Evolutionary conservation across 2,888 invertebrate species (phyloP).

Genomic region (Diaphora mendica): DNA sequence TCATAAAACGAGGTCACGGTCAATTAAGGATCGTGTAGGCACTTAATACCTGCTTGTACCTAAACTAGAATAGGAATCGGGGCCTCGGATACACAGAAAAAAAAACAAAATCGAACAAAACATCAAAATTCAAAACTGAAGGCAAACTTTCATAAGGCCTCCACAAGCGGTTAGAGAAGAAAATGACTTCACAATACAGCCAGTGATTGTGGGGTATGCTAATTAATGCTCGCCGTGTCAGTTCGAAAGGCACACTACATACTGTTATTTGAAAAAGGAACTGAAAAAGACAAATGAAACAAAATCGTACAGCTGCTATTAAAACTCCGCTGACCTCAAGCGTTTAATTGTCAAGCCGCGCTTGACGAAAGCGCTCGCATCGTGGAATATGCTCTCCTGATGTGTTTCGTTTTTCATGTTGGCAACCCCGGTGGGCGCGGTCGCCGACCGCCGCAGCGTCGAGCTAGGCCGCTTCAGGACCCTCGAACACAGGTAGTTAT

Average conservation of each 20-base stretch:
- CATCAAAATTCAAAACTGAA: slow-evolving; percentile 40
- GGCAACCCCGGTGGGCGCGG: slow-evolving; percentile 76
- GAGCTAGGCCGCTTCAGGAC: slow-evolving; percentile 68
- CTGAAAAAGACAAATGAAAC: slow-evolving; percentile 63
- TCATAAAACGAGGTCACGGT: slow-evolving; percentile 63
- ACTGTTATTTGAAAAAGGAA: slow-evolving; percentile 65
- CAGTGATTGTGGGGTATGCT: slow-evolving; percentile 65
- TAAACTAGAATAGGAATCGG: slow-evolving; percentile 41
- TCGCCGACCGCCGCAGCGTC: slow-evolving; percentile 77
- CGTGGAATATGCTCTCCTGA: slow-evolving; percentile 80
- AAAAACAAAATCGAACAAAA: slow-evolving; percentile 46
- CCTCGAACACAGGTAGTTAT: slow-evolving; percentile 82
- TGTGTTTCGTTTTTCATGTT: slow-evolving; percentile 72
- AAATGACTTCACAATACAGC: slow-evolving; percentile 55
- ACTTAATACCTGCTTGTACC: slow-evolving; percentile 40
- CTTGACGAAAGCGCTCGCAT: slow-evolving; percentile 83
- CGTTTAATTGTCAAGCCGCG: slow-evolving; percentile 84
- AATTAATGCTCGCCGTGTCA: slow-evolving; percentile 79
- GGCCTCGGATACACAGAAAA: slow-evolving; percentile 42
- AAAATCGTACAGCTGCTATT: slow-evolving; percentile 79
- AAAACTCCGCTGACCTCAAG: slow-evolving; percentile 85
- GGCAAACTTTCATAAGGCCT: slow-evolving; percentile 40
- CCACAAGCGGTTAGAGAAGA: slow-evolving; percentile 58
- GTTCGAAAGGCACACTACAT: slow-evolving; percentile 82
- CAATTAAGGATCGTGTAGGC: slow-evolving; percentile 54